These are phyloP conservation scores for Drosophila mayaguana DNA, from an alignment of 2,888 invertebrate genomes.

Conservation along the genomic window DNA sequence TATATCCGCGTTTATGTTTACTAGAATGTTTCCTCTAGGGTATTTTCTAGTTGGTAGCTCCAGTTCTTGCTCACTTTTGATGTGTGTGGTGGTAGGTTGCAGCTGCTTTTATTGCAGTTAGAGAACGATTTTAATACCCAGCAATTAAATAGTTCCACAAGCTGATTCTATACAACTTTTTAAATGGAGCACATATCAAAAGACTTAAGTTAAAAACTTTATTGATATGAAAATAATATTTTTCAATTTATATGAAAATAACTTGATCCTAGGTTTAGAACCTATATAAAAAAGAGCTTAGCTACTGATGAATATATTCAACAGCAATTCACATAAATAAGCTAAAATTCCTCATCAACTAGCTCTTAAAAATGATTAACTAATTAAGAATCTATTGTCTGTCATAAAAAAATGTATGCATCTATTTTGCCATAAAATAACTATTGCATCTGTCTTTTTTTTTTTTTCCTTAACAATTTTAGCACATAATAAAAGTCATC, in stretches of 20 bases:
- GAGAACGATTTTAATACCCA: conserved; percentile 7
- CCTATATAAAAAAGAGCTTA: neutral
- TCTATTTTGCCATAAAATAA: conserved; percentile 48
- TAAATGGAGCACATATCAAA: conserved; percentile 41
- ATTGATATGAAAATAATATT: neutral
- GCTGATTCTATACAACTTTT: conserved; percentile 25
- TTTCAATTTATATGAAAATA: neutral
- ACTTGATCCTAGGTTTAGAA: neutral
- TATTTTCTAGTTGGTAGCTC: neutral
- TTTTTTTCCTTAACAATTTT: conserved; percentile 45
- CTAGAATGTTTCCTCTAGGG: neutral
- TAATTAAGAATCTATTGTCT: conserved; percentile 45
- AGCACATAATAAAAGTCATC: conserved; percentile 58
- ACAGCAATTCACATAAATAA: conserved; percentile 15
- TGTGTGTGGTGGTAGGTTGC: conserved; percentile 14
- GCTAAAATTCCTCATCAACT: conserved; percentile 2
- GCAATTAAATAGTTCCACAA: conserved; percentile 60
- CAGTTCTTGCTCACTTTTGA: neutral
- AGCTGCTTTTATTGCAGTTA: conserved; percentile 19
- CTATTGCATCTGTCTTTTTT: conserved; percentile 23
- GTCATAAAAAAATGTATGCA: conserved; percentile 42
- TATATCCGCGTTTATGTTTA: too few relatives aligned
- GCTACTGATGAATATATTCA: neutral
- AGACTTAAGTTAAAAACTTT: conserved; percentile 46
- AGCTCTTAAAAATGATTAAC: conserved; percentile 12